Percentiles rank a stretch among this genome's conserved stretches.
phyloP scores from a whole-genome alignment of 2,888 invertebrate species.

The Gnatocerus cornutus region DNA sequence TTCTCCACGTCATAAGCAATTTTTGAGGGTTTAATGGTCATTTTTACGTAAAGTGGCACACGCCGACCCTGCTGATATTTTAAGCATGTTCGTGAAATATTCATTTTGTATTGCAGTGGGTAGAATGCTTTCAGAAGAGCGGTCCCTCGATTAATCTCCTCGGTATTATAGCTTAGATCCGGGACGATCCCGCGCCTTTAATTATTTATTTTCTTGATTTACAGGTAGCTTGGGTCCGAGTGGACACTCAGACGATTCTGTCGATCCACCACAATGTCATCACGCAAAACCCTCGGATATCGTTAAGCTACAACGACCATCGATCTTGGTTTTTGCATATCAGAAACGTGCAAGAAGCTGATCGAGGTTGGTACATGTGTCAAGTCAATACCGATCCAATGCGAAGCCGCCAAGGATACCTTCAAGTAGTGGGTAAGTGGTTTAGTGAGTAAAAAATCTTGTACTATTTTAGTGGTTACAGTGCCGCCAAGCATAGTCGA shows the following conservation, averaged over 20 bases:
- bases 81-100: slow-evolving; percentile 36
- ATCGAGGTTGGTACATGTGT: slow-evolving; percentile 95
- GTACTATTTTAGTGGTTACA: slow-evolving; percentile 68
- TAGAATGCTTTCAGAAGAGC: slow-evolving; percentile 35
- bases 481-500: slow-evolving; percentile 94
- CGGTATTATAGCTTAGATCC: slow-evolving; percentile 41
- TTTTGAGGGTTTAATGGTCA: slow-evolving; percentile 14
- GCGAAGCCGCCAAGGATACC: slow-evolving; percentile 90
- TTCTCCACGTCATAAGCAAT: neutral
- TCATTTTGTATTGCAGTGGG: slow-evolving; percentile 30
- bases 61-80: slow-evolving; percentile 29
- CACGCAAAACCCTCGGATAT: slow-evolving; percentile 91
- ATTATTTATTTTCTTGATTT: slow-evolving; percentile 55
- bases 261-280: slow-evolving; percentile 95
- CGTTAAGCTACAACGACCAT: slow-evolving; percentile 90
- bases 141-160: slow-evolving; percentile 42
- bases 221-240: slow-evolving; percentile 94
- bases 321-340: slow-evolving; percentile 94
- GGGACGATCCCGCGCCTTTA: slow-evolving; percentile 20
- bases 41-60: slow-evolving; percentile 33
- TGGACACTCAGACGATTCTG: slow-evolving; percentile 93
- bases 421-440: slow-evolving; percentile 91
- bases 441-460: slow-evolving; percentile 16
- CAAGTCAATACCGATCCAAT: slow-evolving; percentile 96
- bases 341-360: slow-evolving; percentile 89